Evolutionary conservation across 2,797 vertebrate genomes (phyloP).

Genomic region (Luscinia megarhynchos): DNA sequence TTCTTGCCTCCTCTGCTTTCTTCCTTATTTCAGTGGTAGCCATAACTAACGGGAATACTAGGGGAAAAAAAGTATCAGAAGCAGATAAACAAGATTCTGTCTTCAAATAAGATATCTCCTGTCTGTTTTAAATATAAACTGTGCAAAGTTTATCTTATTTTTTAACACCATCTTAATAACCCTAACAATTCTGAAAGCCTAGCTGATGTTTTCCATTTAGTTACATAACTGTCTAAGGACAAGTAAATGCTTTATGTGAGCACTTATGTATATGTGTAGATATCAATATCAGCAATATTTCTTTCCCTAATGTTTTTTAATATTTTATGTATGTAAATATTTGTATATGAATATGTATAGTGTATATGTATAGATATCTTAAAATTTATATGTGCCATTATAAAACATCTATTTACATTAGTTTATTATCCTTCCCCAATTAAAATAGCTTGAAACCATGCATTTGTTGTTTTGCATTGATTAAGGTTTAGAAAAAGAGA

Average conservation of each 20-base stretch:
- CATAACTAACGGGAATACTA: neutral
- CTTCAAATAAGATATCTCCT: neutral
- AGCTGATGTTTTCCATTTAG: neutral
- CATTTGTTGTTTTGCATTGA: neutral
- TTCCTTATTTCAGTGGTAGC: neutral
- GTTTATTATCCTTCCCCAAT: neutral
- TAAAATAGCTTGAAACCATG: neutral
- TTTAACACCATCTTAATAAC: neutral
- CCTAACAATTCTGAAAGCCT: neutral
- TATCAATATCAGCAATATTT: neutral
- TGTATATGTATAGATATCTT: neutral
- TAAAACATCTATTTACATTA: neutral
- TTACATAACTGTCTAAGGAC: neutral
- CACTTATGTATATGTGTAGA: neutral
- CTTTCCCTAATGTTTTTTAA: neutral
- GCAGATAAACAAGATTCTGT: neutral
- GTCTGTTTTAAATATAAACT: neutral
- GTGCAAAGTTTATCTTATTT: neutral
- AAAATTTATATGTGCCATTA: neutral
- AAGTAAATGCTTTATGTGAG: neutral
- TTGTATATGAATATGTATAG: neutral
- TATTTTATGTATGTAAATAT: no score
- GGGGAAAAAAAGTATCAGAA: neutral
- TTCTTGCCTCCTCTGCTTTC: neutral
- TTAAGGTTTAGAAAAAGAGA: neutral